Percentiles rank a stretch among this genome's conserved stretches.
Evolutionary conservation across 2,888 invertebrate species (phyloP).

Genomic region (Sturmia bella): DNA sequence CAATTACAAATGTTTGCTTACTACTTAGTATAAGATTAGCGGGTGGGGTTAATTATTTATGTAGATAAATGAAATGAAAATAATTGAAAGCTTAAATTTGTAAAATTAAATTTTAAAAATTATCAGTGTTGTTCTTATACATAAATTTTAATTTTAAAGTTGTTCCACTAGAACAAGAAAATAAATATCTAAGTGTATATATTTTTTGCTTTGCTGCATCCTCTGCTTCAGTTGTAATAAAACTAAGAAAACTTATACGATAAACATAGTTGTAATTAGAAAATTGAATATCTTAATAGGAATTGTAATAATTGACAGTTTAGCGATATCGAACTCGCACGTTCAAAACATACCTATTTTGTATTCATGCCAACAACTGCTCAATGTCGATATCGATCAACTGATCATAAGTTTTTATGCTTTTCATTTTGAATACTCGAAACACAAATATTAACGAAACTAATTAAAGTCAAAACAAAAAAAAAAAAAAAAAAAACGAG

Average conservation of each 20-base stretch:
- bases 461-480: no score
- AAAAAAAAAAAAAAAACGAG: neutral
- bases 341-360: no score
- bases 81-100: constrained; percentile 29
- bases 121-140: constrained; percentile 4
- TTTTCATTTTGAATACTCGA: constrained; percentile 5
- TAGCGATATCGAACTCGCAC: no score
- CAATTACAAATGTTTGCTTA: constrained; percentile 25
- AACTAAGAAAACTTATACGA: constrained; percentile 34
- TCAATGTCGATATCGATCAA: no score
- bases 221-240: constrained; percentile 8
- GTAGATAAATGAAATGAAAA: no score
- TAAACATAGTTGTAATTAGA: constrained; percentile 36
- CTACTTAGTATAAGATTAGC: constrained; percentile 14
- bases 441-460: constrained; percentile 40
- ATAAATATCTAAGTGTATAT: constrained; percentile 14
- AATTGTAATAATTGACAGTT: no score
- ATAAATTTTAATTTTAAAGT: constrained; percentile 6
- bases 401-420: neutral
- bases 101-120: constrained; percentile 34
- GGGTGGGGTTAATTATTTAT: constrained; percentile 7
- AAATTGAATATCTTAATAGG: constrained; percentile 46
- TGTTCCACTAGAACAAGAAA: neutral
- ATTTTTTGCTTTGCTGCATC: neutral
- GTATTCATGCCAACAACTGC: no score